These are phyloP conservation scores for Tauraco hartlaubi DNA, from an alignment of 2,797 vertebrate species.

Conservation along the genomic window DNA sequence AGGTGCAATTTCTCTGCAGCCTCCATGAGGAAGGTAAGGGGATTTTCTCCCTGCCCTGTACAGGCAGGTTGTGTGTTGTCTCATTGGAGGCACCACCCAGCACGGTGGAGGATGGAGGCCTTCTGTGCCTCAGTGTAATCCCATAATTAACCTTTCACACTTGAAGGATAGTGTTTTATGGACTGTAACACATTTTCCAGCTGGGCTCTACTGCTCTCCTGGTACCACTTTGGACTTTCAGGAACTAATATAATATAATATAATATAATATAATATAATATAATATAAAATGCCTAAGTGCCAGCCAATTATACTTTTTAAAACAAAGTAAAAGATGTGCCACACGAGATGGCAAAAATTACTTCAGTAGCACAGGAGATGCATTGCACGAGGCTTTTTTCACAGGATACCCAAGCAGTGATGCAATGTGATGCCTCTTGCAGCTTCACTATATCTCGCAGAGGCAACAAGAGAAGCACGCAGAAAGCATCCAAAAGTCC, in stretches of 20 bases:
- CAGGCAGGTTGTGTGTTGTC: background rate
- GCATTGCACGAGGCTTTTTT: background rate
- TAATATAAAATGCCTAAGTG: background rate
- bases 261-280: background rate
- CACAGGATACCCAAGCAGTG: background rate
- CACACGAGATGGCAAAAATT: background rate
- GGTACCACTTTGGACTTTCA: background rate
- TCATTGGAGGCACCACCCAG: background rate
- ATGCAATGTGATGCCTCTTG: constrained; percentile 13
- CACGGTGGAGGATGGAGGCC: background rate
- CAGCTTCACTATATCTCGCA: background rate
- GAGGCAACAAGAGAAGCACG: background rate
- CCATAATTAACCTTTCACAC: background rate
- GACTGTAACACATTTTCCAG: background rate
- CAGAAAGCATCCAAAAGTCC: constrained; percentile 36
- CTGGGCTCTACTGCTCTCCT: background rate
- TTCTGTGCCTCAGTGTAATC: background rate
- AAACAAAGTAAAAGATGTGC: background rate
- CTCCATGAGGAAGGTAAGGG: background rate
- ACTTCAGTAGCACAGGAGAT: background rate
- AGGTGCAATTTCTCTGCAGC: background rate
- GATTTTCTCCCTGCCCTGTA: background rate
- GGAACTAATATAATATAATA: background rate
- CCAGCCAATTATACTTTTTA: background rate
- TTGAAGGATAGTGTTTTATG: background rate